Evolutionary conservation across 2,113 vertebrate genomes (phyloP).

Genomic region (Chloropsis cyanopogon): DNA sequence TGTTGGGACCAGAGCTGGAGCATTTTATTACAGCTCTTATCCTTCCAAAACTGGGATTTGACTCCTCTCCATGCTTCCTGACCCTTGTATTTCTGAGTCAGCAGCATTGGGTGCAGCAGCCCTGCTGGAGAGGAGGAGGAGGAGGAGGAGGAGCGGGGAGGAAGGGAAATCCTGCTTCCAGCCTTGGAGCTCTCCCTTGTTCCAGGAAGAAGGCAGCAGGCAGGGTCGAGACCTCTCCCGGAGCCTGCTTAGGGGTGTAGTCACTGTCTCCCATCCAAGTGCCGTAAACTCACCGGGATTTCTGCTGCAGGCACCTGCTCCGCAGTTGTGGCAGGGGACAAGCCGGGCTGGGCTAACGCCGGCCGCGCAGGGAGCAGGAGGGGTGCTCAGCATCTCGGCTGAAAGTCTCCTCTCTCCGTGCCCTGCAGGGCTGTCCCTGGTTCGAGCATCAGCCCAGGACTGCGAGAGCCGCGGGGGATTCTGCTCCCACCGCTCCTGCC

Average conservation of each 20-base stretch:
- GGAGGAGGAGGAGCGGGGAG: background rate
- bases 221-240: background rate
- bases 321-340: accelerated
- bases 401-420: background rate
- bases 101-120: background rate
- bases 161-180: background rate
- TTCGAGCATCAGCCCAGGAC: background rate
- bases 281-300: background rate
- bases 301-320: background rate
- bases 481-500: background rate
- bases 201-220: background rate
- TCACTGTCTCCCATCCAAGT: too few relatives aligned
- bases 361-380: background rate
- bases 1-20: background rate
- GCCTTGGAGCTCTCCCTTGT: background rate
- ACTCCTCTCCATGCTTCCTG: accelerated
- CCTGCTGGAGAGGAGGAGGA: background rate
- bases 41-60: background rate
- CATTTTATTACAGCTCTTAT: background rate
- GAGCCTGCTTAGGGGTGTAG: background rate
- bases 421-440: background rate
- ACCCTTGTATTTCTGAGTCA: background rate
- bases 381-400: background rate
- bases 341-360: background rate
- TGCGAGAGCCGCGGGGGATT: slow-evolving; percentile 32